Evolutionary conservation across 2,113 vertebrate genomes (phyloP), one percentile per base, ranked within the genome.

Genomic region (Rafetus swinhoei): DNA sequence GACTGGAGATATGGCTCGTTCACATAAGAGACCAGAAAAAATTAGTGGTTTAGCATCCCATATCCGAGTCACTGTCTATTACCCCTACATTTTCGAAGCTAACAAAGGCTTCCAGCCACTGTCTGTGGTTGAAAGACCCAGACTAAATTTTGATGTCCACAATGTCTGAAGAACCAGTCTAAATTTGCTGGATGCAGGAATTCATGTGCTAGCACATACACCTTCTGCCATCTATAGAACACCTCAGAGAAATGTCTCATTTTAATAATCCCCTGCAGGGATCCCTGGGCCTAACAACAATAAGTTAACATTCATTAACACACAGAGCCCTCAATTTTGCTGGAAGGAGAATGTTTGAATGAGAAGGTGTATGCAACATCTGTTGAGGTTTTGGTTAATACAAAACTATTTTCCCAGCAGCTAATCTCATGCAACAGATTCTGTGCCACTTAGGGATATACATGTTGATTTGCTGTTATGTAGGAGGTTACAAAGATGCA

Each of bases 401-500:
- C 65, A 45, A 0, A 24, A 13, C 50, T 0, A 50, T 76, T 16
- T 16, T 79, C 39, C 54, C 45, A 55, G 77, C 56, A 89, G 16
- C 35, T n/a, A 9, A 2, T n/a, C 24, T 86, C 22, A 29, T 81
- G 57, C 45, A 55, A 13, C 45, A 79, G 74, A 74, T 53, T 91
- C 57, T 82, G 29, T 60, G 59, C 79, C 25, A 54, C 39, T n/a
- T 82, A 84, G 15, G 15, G 22, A 77, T 12, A 88, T 15, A 87
- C 29, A 60, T 62, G 86, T 54, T 60, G n/a, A 89, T 90, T 88
- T 84, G 79, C 82, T 86, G 24, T 45, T 86, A 82, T 76, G 76
- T 11, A 54, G 72, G n/a, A 95, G 57, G 79, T 86, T 69, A 94
- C 65, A 53, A 82, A 93, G 15, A 84, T 2, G 29, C 90, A 86